Evolutionary conservation across 2,113 vertebrate genomes (phyloP), one percentile per base, ranked within the genome.

Genomic region (Myocastor coypus): DNA sequence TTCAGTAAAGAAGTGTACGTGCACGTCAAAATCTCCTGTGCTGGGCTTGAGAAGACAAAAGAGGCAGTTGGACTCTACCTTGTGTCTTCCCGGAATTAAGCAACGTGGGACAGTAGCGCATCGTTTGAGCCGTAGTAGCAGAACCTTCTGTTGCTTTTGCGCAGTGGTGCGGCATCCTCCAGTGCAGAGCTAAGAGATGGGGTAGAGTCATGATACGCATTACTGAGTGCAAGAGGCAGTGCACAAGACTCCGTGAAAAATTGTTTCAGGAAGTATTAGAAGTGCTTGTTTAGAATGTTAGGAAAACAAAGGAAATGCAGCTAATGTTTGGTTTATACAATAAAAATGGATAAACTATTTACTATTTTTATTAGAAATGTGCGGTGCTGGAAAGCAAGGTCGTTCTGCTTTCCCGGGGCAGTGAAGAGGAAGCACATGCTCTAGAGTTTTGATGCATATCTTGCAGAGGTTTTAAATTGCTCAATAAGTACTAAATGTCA

Each of bases 101-200:
- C 5, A 7, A 28, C 85, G 42, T 40, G 30, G 7, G 8, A 66
- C 20, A 61, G 7, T 2, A 32, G 16, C 16, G n/a, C 12, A 40
- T 10, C 4, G 55, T 14, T 0, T 61, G 28, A n/a, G 19, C n/a
- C 5, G 7, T 17, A 19, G 7, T 17, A 19, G 17, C 16, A 8
- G 37, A 30, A 85, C 24, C 50, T 59, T 61, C 68, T 28, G 11
- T 14, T 57, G 30, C 24, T 81, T 11, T 34, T 57, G 30, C 4
- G 1, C 1, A 17, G 26, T 28, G 55, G 61, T 22, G 42, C n/a
- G 40, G 7, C 10, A 57, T 12, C 46, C 8, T 1, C 9, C 24
- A 37, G 11, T 42, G 1, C 24, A 87, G 32, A 37, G 20, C 0
- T 22, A 11, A 32, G 11, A 37, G 14, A 20, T 3, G 3, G 19